phyloP scores from a whole-genome alignment of 2,113 vertebrate species.

The Sander vitreus region DNA sequence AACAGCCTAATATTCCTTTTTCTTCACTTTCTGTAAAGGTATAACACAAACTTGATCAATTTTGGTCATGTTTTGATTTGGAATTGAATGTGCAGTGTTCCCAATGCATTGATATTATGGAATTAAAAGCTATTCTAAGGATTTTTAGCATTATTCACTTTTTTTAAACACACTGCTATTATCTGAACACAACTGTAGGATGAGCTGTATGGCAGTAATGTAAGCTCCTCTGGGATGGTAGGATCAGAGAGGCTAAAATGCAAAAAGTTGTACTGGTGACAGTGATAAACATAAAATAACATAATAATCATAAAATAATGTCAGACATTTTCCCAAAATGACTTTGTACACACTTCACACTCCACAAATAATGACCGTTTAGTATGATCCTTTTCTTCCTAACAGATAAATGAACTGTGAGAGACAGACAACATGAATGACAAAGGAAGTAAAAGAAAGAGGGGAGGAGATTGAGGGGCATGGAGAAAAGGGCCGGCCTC shows the following conservation, averaged over 20 bases:
- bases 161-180: too few species aligned
- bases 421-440: constrained; percentile 4
- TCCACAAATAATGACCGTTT: background rate
- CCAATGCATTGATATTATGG: too few species aligned
- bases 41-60: too few species aligned
- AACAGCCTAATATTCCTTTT: too few species aligned
- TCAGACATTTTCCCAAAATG: background rate
- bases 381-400: background rate
- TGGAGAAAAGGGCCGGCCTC: constrained; percentile 19
- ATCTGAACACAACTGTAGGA: too few species aligned
- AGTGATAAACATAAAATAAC: background rate
- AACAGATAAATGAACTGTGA: background rate
- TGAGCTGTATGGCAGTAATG: background rate
- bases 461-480: background rate
- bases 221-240: background rate
- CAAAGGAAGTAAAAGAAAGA: constrained; percentile 22
- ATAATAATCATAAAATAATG: background rate
- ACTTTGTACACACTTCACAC: background rate
- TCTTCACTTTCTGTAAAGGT: too few species aligned
- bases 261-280: background rate
- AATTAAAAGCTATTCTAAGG: too few species aligned
- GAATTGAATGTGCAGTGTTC: too few species aligned
- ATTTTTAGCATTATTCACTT: too few species aligned
- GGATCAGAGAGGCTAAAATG: background rate
- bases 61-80: too few species aligned